Evolutionary conservation across 1,140 invertebrate genomes (phyloP).

Genomic region (Brachystomella parvula): DNA sequence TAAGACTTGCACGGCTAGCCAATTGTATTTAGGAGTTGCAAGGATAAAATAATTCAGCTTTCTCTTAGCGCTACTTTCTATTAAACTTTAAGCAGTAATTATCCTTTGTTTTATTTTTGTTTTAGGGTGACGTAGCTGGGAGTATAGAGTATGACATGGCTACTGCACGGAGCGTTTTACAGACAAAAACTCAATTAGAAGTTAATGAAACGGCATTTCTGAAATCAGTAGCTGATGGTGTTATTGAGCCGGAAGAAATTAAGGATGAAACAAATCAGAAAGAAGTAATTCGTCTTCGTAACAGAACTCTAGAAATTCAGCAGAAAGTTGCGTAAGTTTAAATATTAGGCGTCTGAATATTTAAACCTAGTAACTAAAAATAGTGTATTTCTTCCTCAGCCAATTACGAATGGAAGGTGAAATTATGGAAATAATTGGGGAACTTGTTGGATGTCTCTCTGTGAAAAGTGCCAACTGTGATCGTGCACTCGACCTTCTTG

Average conservation of each 20-base stretch:
- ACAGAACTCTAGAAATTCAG: too few relatives aligned
- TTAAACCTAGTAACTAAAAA: conserved; percentile 9
- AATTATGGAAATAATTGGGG: conserved; percentile 61
- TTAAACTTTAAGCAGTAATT: too few relatives aligned
- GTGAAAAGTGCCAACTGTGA: conserved; percentile 58
- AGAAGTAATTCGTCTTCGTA: too few relatives aligned
- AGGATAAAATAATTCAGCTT: too few relatives aligned
- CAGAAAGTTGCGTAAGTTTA: conserved; percentile 2
- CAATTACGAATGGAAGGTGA: conserved; percentile 52
- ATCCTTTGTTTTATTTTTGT: conserved; percentile 2
- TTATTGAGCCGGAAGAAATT: background rate
- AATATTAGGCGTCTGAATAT: background rate
- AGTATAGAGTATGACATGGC: conserved; percentile 4
- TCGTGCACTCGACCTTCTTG: conserved; percentile 33
- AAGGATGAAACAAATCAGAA: background rate
- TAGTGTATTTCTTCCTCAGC: background rate
- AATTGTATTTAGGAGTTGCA: too few relatives aligned
- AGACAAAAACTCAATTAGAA: conserved; percentile 1
- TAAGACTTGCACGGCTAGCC: too few relatives aligned
- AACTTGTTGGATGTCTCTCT: conserved; percentile 60
- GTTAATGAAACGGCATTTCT: background rate
- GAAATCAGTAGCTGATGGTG: background rate
- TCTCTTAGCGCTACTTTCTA: too few relatives aligned
- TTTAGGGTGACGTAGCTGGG: background rate
- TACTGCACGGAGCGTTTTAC: background rate